Conservation (phyloP, 2,113 vertebrate species). For the Mixornis gularis region DNA sequence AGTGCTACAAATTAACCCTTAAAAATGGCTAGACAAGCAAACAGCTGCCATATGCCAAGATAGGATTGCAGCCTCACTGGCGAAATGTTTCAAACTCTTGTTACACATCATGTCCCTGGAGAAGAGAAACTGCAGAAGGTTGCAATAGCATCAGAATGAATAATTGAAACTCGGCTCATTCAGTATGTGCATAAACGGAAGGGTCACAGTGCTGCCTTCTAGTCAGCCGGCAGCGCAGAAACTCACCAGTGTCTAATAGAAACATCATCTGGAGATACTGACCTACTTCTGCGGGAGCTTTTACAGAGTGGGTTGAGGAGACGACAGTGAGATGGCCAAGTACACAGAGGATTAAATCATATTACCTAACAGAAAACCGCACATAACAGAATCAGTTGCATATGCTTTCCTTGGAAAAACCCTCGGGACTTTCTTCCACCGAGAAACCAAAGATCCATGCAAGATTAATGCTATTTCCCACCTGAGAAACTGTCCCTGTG, state of each 20-base stretch:
- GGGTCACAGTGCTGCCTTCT: slow-evolving; percentile 21
- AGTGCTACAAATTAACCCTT: slow-evolving; percentile 1
- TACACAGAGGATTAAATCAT: neutral
- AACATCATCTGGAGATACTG: neutral
- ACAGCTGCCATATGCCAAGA: neutral
- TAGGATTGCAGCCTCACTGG: neutral
- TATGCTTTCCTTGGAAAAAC: neutral
- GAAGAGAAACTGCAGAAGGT: slow-evolving; percentile 47
- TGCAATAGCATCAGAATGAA: slow-evolving; percentile 47
- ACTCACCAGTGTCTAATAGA: neutral
- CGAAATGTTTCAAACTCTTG: slow-evolving; percentile 9
- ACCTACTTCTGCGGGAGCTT: slow-evolving; percentile 28
- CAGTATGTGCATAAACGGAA: slow-evolving; percentile 31
- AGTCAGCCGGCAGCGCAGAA: neutral
- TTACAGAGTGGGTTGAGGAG: neutral
- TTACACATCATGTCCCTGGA: slow-evolving; percentile 57
- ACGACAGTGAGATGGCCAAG: neutral
- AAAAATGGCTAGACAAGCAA: neutral
- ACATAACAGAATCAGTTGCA: neutral
- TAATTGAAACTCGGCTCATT: slow-evolving; percentile 48
- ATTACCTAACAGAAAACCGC: neutral
- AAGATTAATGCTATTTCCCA: neutral
- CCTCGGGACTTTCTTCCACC: neutral
- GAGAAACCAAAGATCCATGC: neutral
- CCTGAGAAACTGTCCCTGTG: neutral